Base-by-base conservation (phyloP, 2,888 invertebrate genomes). In the Macrophya annulata region DNA sequence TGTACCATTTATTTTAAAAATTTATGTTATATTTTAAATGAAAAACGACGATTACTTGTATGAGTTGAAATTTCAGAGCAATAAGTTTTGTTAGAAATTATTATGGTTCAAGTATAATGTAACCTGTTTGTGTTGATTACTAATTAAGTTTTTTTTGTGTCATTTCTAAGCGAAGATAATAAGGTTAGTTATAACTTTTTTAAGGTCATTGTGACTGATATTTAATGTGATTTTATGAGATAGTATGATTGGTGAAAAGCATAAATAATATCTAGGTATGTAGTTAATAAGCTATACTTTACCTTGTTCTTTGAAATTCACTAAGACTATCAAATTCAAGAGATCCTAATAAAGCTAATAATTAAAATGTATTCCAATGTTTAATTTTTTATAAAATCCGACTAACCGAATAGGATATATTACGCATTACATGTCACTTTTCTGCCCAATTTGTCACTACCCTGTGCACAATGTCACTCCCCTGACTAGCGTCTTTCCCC, bases 311-410 rank as follows among this genome's bases (percentile, higher is more conserved):
- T 31, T 31, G 31, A 48, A 48, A 62, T 62, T 21, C 31, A 31
- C 3, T 31, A 3, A 31, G 31, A 31, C 8, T 62, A 9, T n/a
- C n/a, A 68, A 68, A 68, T 68, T 31, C 15, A 5, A 68, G 65
- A 68, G 65, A 31, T 68, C 65, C 65, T 31, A 68, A 68, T 68
- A 68, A 68, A 68, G 25, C 65, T 68, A 31, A 68, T 68, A 68
- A 31, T 68, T 31, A 6, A 31, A 68, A 37, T 71, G 2, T 71
- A 37, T 71, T 17, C 40, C 37, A 40, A 71, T 71, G 37, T 71
- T 71, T 71, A 68, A 68, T 71, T 37, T 40, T 40, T 6, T 40
- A 68, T 68, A 15, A 37, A 71, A 71, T 40, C n/a, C 40, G 40
- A 37, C 71, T 6, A 37, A 71, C 31, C 6, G 40, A 68, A 31